Conservation (phyloP, 2,888 invertebrate species). For the Blastobasis lacticolella region DNA sequence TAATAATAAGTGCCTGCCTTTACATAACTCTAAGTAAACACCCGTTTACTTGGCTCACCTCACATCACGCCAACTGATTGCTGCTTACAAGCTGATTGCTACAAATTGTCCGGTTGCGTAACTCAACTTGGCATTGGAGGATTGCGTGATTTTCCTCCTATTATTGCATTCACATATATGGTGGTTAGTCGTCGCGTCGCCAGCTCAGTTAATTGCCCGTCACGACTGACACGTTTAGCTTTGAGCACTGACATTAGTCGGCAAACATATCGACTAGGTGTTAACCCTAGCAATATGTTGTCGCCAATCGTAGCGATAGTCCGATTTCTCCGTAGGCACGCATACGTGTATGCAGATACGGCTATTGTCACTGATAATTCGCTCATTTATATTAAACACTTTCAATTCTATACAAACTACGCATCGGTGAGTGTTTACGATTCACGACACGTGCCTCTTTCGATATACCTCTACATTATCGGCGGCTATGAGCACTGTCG, state of each 20-base stretch:
- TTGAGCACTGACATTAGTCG: neutral
- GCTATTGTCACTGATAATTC: too few species aligned
- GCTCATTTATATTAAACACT: neutral
- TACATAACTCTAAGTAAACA: too few species aligned
- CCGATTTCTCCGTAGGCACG: too few species aligned
- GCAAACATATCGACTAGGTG: too few species aligned
- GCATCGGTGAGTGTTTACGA: conserved; percentile 30
- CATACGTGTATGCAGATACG: too few species aligned
- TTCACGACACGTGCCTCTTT: conserved; percentile 36
- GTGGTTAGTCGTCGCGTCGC: conserved; percentile 3
- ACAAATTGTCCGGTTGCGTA: conserved; percentile 13
- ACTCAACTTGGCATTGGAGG: conserved; percentile 10
- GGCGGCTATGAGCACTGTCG: conserved; percentile 5
- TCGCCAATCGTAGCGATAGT: too few species aligned
- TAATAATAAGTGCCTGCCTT: too few species aligned
- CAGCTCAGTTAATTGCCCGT: conserved; percentile 15
- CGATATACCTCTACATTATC: conserved; percentile 32
- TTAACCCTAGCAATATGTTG: too few species aligned
- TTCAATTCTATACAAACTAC: conserved; percentile 9
- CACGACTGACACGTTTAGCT: conserved; percentile 11
- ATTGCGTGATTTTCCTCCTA: conserved; percentile 18
- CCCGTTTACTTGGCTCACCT: too few species aligned
- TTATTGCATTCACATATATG: conserved; percentile 2
- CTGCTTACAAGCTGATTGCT: conserved; percentile 2
- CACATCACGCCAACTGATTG: too few species aligned